These are phyloP conservation scores for Malacoctenus gilli DNA, from an alignment of 2,797 vertebrate genomes.

Conservation along the genomic window DNA sequence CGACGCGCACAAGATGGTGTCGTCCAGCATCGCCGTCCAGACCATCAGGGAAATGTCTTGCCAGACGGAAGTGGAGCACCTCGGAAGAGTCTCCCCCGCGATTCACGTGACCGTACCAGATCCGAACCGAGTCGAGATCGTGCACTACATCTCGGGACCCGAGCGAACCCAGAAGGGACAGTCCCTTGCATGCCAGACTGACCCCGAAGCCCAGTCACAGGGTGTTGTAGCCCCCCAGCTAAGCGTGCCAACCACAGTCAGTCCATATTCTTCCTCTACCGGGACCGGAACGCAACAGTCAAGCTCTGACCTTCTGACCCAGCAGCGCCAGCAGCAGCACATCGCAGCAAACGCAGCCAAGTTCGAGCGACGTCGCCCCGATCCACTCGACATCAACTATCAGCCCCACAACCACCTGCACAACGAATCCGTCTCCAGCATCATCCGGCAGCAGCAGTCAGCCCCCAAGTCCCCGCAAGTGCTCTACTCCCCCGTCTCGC, in stretches of 20 bases:
- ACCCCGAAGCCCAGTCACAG: constrained; percentile 89
- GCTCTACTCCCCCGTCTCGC: constrained; percentile 96
- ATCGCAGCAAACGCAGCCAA: constrained; percentile 82
- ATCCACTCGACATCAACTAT: constrained; percentile 96
- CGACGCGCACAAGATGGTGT: constrained; percentile 70
- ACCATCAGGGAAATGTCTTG: constrained; percentile 96
- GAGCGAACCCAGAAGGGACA: constrained; percentile 95
- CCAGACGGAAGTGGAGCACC: constrained; percentile 94
- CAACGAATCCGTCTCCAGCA: constrained; percentile 91
- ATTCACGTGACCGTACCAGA: constrained; percentile 95
- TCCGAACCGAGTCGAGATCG: constrained; percentile 92
- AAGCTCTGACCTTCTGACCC: constrained; percentile 82
- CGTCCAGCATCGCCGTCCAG: constrained; percentile 92
- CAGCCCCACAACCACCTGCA: constrained; percentile 91
- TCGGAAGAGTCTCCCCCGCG: constrained; percentile 90
- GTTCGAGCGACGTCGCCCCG: constrained; percentile 93
- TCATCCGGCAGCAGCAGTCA: constrained; percentile 88
- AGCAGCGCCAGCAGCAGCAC: constrained; percentile 83
- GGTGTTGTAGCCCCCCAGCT: constrained; percentile 91
- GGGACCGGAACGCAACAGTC: constrained; percentile 84
- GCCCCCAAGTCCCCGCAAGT: constrained; percentile 94
- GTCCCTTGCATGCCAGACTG: constrained; percentile 97
- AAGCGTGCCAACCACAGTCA: constrained; percentile 89
- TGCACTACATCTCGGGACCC: constrained; percentile 96
- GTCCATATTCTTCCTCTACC: constrained; percentile 86